Evolutionary conservation across 2,113 vertebrate genomes (phyloP), one percentile per base, ranked within the genome.

Genomic region (Sitta europaea): DNA sequence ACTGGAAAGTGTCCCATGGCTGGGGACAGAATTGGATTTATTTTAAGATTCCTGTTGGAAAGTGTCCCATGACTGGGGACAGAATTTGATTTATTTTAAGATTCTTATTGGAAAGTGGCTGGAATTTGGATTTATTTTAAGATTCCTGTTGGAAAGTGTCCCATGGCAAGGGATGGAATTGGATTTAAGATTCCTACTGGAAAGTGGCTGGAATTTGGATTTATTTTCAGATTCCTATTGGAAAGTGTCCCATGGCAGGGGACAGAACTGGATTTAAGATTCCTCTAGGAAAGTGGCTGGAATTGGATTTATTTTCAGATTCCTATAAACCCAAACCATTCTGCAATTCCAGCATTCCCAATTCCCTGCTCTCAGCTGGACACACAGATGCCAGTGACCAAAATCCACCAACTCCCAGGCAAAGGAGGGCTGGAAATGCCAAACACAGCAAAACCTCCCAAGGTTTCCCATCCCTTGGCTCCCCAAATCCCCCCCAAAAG

Each of bases 381-480:
- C 62, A 62, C 1, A 2, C 0, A 0, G 36, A n/a, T 14, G 23
- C 42, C 47, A 72, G 31, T 0, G 0, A 58, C 13, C 15, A 2
- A 90, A 92, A 59, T 2, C 22, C 53, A 19, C 36, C 42, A 3
- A 21, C 12, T 50, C 53, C 77, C n/a, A 71, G 42, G 24, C 6
- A 53, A 48, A 77, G 48, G 3, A 58, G 10, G 14, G 35, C 13
- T 88, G 78, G 63, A 48, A 67, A 81, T 6, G 3, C 43, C 79
- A 58, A 76, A 9, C 48, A 19, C 29, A 62, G 57, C 53, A 36
- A 68, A 27, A 4, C 1, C 27, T 17, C 27, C 62, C 27, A 33
- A 66, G 31, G 6, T 7, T 43, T 14, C 25, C 45, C 27, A 45
- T 18, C 43, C n/a, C n/a, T n/a, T n/a, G n/a, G n/a, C n/a, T n/a